Base-by-base conservation (phyloP, 2,888 invertebrate species). In the Erebia epiphron region DNA sequence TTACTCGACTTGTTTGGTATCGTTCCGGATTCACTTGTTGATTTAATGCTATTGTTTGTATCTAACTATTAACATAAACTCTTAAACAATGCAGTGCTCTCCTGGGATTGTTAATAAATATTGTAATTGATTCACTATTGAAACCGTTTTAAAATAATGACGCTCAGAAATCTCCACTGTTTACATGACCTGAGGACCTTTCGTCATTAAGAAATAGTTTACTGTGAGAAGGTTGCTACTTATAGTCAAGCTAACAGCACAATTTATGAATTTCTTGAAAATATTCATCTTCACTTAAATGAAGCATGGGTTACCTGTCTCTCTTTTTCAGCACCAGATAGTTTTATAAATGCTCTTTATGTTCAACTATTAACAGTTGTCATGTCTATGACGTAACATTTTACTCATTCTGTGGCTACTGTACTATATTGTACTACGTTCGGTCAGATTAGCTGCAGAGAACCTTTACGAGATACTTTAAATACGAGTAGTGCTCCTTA, bases 1-100 rank as follows among this genome's bases (percentile, higher is more conserved):
- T 73, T 78, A 81, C 76, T 78, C 80, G 76, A 86, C 86, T 79
- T 88, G 82, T 88, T 87, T 84, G 85, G 86, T 82, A 83, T 81
- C 80, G 81, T 79, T 82, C 82, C 79, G 78, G 79, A 83, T 86
- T 82, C 80, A 78, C 80, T 76, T 75, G 79, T 78, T 86, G 85
- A 87, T 89, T 87, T 86, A 86, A 81, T 83, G 75, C 81, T 77
- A 86, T 85, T 86, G 85, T 86, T 79, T 72, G 73, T 69, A 21
- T 73, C 74, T 74, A 61, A 68, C 56, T 75, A 73, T 76, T 75
- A 72, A 71, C 74, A 73, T 75, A 75, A 61, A 74, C 66, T 70
- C 61, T 64, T 56, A 68, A 70, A 73, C 73, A 74, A 72, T 65
- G 65, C 68, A 58, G 66, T 70, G 56, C 70, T 67, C 69, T 52